Evolutionary conservation across 2,797 vertebrate species (phyloP).

Genomic region (Gymnoscopelus braueri): DNA sequence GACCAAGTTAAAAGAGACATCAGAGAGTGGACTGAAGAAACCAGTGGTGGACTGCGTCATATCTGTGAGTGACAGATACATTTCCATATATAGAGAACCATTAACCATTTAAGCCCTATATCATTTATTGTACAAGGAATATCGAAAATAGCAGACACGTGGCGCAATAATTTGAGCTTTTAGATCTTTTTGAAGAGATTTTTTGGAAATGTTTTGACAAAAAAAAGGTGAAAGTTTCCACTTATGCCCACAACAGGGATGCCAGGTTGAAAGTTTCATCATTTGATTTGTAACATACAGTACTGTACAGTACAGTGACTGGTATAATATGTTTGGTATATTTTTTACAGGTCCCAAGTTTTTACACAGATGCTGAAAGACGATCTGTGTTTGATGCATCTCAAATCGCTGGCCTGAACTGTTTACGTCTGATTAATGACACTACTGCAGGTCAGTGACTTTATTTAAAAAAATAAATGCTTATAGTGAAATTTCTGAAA

Average conservation of each 20-base stretch:
- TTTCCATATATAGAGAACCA: neutral
- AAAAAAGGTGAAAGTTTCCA: too few relatives aligned
- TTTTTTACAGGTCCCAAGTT: slow-evolving; percentile 89
- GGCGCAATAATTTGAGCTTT: too few relatives aligned
- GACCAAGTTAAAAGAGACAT: slow-evolving; percentile 95
- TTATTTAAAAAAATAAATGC: neutral
- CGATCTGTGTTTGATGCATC: slow-evolving; percentile 94
- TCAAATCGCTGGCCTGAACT: slow-evolving; percentile 97
- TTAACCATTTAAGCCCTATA: neutral
- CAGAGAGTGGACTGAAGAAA: slow-evolving; percentile 94
- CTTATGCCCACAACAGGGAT: too few relatives aligned
- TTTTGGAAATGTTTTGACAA: too few relatives aligned
- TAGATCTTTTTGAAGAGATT: too few relatives aligned
- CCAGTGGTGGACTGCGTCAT: slow-evolving; percentile 96
- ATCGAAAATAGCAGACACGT: too few relatives aligned
- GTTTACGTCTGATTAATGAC: slow-evolving; percentile 93
- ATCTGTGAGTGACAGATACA: slow-evolving; percentile 85
- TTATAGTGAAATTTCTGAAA: neutral
- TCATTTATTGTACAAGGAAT: neutral
- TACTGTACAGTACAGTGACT: slow-evolving; percentile 10
- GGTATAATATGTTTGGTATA: slow-evolving; percentile 6
- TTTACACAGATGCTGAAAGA: slow-evolving; percentile 95
- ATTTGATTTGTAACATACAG: neutral
- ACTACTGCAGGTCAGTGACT: slow-evolving; percentile 91
- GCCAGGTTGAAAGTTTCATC: too few relatives aligned